Evolutionary conservation across 1,140 invertebrate species (phyloP), one percentile per base, ranked within the genome.

Genomic region (Aphis gossypii): DNA sequence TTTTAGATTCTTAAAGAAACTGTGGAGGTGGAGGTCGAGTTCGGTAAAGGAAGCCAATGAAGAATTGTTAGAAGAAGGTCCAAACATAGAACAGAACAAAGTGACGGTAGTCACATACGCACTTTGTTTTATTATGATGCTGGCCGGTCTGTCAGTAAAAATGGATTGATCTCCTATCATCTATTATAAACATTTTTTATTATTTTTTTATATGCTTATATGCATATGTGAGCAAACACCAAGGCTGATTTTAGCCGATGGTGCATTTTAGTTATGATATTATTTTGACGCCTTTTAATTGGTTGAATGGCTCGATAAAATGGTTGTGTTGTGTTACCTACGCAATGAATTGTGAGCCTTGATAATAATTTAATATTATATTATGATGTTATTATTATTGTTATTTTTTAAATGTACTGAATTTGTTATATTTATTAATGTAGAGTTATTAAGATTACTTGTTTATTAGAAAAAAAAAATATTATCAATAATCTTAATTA

Each of bases 121-220:
- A 14, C 38, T 92, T 38, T 92, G 91, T 92, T 92, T 92, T 30
- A 92, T 92, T 25, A 92, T 92, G 91, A 92, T 92, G 91, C 25
- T 92, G 46, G 76, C 91, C 21, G 91, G 91, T 41, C 82, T 92
- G 23, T 92, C 91, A 35, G 91, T 92, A 18, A 92, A 92, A 92
- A 60, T 90, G 11, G 25, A 90, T 25, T 90, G 51, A 90, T 38
- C 35, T 89, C 35, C 21, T 18, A 51, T 35, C 23, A 21, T 38
- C 30, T 88, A 88, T 51, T 44, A 86, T 46, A 8, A 25, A 44
- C 4, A 11, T 23, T 25, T 20, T 23, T 88, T 20, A 48, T 46
- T 68, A 35, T 68, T 38, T 38, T 38, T 83, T 21, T 1, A 41
- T 41, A 83, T 35, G 48, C 30, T 30, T 46, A 51, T 48, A 44